A percentile compares a stretch with the other conserved stretches of the same genome.
These are phyloP conservation scores for Coturnix japonica DNA, from an alignment of 2,113 vertebrate species.

Conservation along the genomic window DNA sequence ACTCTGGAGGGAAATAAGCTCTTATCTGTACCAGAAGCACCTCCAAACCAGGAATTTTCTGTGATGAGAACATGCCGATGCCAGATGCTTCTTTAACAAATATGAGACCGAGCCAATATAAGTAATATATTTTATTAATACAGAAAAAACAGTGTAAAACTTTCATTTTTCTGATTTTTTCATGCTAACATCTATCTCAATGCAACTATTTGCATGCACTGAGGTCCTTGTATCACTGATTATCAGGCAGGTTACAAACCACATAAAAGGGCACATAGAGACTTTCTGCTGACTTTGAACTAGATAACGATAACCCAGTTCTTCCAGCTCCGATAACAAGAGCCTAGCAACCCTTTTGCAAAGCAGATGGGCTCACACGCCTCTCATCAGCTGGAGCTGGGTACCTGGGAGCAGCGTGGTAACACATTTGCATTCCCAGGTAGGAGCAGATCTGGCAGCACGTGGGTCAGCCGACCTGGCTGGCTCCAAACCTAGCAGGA, in stretches of 20 bases:
- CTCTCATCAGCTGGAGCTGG: neutral
- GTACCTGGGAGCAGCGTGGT: rapidly evolving
- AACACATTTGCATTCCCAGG: neutral
- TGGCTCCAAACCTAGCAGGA: neutral
- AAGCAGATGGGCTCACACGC: neutral
- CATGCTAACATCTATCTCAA: neutral
- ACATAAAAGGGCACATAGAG: neutral
- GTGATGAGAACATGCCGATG: neutral
- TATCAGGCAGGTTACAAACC: slow-evolving; percentile 18
- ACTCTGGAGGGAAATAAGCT: neutral
- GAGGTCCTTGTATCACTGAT: neutral
- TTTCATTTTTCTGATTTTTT: neutral
- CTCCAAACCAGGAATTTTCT: slow-evolving; percentile 14
- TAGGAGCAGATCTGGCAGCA: neutral
- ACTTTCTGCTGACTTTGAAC: neutral
- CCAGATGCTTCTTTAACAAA: neutral
- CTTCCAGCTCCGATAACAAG: neutral
- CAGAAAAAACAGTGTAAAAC: neutral
- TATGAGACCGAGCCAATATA: neutral
- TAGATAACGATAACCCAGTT: neutral
- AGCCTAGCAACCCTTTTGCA: neutral
- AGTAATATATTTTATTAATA: neutral
- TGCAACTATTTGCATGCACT: neutral
- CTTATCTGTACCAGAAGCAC: slow-evolving; percentile 30
- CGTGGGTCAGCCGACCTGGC: neutral